Conservation (phyloP, 2,797 vertebrate species). For the Enteromius unitaeniatus region DNA sequence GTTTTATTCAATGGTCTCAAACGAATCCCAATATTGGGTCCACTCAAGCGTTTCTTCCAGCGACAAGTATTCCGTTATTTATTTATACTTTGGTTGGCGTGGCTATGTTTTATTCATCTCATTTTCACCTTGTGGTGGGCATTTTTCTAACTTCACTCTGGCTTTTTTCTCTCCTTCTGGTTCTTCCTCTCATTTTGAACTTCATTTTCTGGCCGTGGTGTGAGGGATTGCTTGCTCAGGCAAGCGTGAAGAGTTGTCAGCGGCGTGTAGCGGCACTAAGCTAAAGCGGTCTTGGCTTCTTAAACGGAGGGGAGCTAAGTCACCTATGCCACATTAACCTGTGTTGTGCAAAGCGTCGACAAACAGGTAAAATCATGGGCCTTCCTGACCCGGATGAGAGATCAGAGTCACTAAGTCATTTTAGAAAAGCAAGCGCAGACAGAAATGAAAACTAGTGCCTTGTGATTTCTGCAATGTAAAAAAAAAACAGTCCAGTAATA, state of each 20-base stretch:
- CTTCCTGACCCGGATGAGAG: background rate
- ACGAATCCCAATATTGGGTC: conserved; percentile 59
- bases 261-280: conserved; percentile 58
- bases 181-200: conserved; percentile 58
- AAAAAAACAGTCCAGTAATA: background rate
- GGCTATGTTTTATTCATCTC: conserved; percentile 55
- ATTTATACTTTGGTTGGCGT: conserved; percentile 65
- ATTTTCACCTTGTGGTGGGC: conserved; percentile 55
- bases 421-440: background rate
- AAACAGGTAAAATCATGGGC: conserved; percentile 50
- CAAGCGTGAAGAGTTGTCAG: conserved; percentile 72
- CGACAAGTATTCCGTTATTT: conserved; percentile 65
- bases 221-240: conserved; percentile 73
- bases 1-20: conserved; percentile 60
- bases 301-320: conserved; percentile 68
- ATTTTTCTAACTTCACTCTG: conserved; percentile 58
- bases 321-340: conserved; percentile 68
- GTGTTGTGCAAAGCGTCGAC: conserved; percentile 44
- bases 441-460: background rate
- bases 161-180: conserved; percentile 57
- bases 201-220: conserved; percentile 66
- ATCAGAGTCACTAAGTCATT: background rate
- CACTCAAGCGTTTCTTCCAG: conserved; percentile 60
- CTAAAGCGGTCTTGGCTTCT: conserved; percentile 54
- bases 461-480: background rate